phyloP scores from a whole-genome alignment of 2,797 vertebrate species.

The Poliocrania exsul region DNA sequence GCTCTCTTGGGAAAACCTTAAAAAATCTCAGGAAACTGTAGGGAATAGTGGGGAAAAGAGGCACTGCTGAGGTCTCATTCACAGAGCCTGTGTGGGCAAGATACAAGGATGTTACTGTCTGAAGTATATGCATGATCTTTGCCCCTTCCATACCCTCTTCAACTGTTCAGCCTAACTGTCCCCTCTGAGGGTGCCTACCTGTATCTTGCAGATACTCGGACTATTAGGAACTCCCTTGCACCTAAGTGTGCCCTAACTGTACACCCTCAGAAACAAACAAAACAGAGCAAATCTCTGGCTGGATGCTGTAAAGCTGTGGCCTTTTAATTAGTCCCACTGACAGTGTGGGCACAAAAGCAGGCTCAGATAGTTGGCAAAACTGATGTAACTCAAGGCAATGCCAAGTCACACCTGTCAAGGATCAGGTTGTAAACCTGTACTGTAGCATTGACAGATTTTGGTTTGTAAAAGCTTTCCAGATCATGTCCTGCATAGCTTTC shows the following conservation, averaged over 20 bases:
- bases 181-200: not conserved
- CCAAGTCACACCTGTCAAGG: not conserved
- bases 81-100: not conserved
- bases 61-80: not conserved
- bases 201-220: not conserved
- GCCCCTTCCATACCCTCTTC: not conserved
- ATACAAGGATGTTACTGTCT: not conserved
- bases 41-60: not conserved
- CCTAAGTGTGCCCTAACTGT: not conserved
- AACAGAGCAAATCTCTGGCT: not conserved
- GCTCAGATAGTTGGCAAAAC: not conserved
- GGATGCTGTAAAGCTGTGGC: not conserved
- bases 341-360: not conserved
- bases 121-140: not conserved
- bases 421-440: not conserved
- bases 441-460: not conserved
- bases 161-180: not conserved
- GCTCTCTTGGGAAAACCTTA: not conserved
- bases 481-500: not conserved
- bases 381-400: not conserved
- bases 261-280: not conserved
- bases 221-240: not conserved
- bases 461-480: not conserved
- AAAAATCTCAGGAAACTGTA: not conserved
- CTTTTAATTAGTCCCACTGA: not conserved